A percentile compares a stretch with the other conserved stretches of the same genome.
Evolutionary conservation across 2,797 vertebrate genomes (phyloP).

Genomic region (Rhincodon typus): DNA sequence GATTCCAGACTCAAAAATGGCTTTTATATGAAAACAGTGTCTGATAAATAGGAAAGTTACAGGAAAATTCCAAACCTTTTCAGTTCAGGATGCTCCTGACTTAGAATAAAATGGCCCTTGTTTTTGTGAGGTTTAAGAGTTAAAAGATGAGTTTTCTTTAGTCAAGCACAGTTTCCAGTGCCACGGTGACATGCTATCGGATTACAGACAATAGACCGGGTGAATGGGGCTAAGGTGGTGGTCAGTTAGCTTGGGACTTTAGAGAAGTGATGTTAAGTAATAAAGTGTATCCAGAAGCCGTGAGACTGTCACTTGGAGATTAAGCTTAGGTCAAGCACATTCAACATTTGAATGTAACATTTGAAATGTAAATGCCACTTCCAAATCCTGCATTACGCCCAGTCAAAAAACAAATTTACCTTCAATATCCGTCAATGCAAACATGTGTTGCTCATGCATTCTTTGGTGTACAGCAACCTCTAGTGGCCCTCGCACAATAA

Average conservation of each 20-base stretch:
- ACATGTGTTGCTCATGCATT: background rate
- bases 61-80: too few relatives aligned
- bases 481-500: background rate
- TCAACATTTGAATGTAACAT: constrained; percentile 15
- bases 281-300: background rate
- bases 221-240: background rate
- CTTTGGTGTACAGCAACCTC: background rate
- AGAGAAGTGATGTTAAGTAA: background rate
- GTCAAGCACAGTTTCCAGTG: too few relatives aligned
- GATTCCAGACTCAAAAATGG: background rate
- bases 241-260: background rate
- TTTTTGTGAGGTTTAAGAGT: background rate
- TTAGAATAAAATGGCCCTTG: background rate
- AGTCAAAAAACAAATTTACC: background rate
- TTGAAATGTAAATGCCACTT: constrained; percentile 28
- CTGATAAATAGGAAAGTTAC: background rate
- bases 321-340: background rate
- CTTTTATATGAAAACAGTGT: background rate
- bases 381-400: background rate
- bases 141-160: background rate
- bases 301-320: background rate
- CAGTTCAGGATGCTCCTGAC: too few relatives aligned
- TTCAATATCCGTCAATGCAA: background rate
- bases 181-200: background rate
- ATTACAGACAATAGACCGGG: background rate